Evolutionary conservation across 1,140 invertebrate species (phyloP).

Genomic region (Lordiphosa collinella): DNA sequence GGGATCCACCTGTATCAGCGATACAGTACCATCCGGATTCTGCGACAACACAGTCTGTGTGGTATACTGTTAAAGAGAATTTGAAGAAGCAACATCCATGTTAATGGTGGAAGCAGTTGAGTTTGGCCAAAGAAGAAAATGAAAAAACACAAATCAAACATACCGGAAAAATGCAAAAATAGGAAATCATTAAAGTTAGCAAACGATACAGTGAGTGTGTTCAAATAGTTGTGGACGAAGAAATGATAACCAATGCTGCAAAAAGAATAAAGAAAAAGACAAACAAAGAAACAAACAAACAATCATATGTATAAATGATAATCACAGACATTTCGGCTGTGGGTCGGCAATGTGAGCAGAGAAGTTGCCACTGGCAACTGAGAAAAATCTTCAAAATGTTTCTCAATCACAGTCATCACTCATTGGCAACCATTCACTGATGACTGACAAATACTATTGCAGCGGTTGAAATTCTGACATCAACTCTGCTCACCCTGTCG

Average conservation of each 20-base stretch:
- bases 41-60: conserved; percentile 95
- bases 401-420: too few species aligned
- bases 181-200: conserved; percentile 6
- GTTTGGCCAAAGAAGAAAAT: not conserved
- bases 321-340: conserved; percentile 7
- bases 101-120: not conserved
- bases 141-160: conserved; percentile 10
- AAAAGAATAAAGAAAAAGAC: conserved; percentile 19
- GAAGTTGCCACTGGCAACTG: too few species aligned
- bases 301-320: conserved; percentile 13
- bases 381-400: too few species aligned
- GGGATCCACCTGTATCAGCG: conserved; percentile 97
- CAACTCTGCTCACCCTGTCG: too few species aligned
- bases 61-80: conserved; percentile 84
- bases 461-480: too few species aligned
- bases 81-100: not conserved
- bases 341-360: too few species aligned
- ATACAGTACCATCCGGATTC: conserved; percentile 97
- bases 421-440: too few species aligned
- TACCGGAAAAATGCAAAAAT: conserved; percentile 9
- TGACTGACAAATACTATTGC: too few species aligned
- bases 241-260: conserved; percentile 13
- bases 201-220: conserved; percentile 7
- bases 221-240: conserved; percentile 21
- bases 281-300: conserved; percentile 20